Evolutionary conservation across 2,888 invertebrate genomes (phyloP).

Genomic region (Philhelius pedissequus): DNA sequence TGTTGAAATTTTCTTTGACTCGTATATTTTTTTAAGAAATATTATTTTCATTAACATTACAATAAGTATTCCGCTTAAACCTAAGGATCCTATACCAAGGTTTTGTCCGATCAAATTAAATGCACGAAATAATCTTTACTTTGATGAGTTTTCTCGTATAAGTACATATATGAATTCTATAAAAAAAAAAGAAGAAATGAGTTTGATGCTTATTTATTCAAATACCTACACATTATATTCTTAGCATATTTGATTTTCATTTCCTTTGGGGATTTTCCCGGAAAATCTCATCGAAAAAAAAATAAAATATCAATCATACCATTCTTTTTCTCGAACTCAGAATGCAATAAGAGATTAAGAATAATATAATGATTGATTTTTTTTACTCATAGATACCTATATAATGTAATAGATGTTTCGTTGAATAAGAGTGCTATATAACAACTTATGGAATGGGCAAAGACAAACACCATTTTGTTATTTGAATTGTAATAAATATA

Average conservation of each 20-base stretch:
- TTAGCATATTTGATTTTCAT: constrained; percentile 5
- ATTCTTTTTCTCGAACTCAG: neutral
- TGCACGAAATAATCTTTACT: neutral
- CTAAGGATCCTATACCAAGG: neutral
- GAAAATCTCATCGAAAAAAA: neutral
- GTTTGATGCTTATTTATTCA: neutral
- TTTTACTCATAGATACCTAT: too few species aligned
- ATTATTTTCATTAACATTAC: neutral
- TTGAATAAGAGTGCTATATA: neutral
- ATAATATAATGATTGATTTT: neutral
- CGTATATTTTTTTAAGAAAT: neutral
- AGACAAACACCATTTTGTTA: neutral
- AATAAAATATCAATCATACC: neutral
- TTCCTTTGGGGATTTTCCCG: neutral
- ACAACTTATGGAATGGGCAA: neutral
- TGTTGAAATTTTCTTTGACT: neutral
- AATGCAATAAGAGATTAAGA: neutral
- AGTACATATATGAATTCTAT: neutral
- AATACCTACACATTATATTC: neutral
- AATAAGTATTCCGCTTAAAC: neutral
- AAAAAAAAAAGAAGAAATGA: neutral
- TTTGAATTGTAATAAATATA: neutral
- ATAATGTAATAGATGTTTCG: too few species aligned
- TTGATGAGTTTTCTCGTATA: neutral
- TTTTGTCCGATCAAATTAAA: neutral